Evolutionary conservation across 2,113 vertebrate genomes (phyloP), one percentile per base, ranked within the genome.

Genomic region (Thalassoma bifasciatum): DNA sequence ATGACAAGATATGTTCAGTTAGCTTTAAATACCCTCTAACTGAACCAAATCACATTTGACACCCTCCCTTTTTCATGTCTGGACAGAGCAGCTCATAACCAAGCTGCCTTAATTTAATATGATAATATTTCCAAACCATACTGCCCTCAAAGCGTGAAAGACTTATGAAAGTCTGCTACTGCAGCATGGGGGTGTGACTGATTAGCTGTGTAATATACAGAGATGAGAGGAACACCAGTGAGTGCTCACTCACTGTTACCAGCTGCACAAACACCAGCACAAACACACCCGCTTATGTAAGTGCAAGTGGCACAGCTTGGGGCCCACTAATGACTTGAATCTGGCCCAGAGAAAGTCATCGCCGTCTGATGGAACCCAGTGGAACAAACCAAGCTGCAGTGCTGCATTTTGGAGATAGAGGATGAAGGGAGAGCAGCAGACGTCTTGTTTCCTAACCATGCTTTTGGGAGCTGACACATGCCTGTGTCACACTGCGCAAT

Each of bases 261-360:
- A 60, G 60, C 66, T 64, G 13, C 81, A 63, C 71, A 30, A 30
- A 30, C 30, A 30, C 30, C 6, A 30, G 34, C 34, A 63, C 83
- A 70, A 36, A 63, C 61, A 62, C 75, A 59, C 50, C 34, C 54
- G 30, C 57, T 84, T 82, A 86, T 63, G 38, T 83, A 84, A 87
- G 76, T 77, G 65, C 68, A 66, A 71, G 76, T 81, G 54, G 54
- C 69, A 36, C 86, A 77, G 80, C 86, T 75, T 76, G 78, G 83
- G 79, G 72, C 62, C 81, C 67, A 59, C 66, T 88, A 86, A 91
- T 72, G 86, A 80, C 89, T 88, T 79, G 76, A 85, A 85, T 86
- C 77, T 77, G 78, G 76, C 79, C 51, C 47, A 11, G 47, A 72
- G 79, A 88, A 68, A 1, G 56, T 58, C 76, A 64, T 81, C 64